phyloP scores from a whole-genome alignment of 2,113 vertebrate species.

The Carlito syrichta region DNA sequence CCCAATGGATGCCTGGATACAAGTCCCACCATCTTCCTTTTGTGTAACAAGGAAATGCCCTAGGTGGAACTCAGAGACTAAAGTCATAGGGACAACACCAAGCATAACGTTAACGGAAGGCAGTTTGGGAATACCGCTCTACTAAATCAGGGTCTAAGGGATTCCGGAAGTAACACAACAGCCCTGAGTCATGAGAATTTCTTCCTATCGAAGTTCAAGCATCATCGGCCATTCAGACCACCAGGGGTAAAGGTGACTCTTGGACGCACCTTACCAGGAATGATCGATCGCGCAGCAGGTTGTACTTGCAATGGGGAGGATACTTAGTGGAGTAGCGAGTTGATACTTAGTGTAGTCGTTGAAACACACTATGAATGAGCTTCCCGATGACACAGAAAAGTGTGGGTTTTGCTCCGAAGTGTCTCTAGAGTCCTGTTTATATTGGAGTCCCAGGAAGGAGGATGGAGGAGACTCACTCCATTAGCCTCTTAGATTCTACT shows the following conservation, averaged over 20 bases:
- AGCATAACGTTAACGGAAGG: too few relatives aligned
- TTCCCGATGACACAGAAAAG: not conserved
- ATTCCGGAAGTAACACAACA: not conserved
- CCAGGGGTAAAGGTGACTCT: not conserved
- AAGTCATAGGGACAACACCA: not conserved
- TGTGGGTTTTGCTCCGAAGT: too few relatives aligned
- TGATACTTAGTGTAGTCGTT: too few relatives aligned
- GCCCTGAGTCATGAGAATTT: not conserved
- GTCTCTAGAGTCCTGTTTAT: not conserved
- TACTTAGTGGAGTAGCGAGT: not conserved
- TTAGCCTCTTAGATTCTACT: accelerated
- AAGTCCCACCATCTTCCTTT: too few relatives aligned
- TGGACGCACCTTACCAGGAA: not conserved
- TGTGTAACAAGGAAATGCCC: too few relatives aligned
- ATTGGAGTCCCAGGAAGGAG: not conserved
- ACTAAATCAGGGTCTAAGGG: not conserved
- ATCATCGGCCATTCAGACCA: not conserved
- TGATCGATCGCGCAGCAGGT: not conserved
- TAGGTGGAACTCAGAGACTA: not conserved
- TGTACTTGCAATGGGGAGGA: not conserved
- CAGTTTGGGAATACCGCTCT: not conserved
- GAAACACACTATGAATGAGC: not conserved
- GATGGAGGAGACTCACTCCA: not conserved
- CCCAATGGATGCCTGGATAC: accelerated
- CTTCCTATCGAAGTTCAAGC: not conserved